Base-by-base conservation (phyloP, 2,113 vertebrate genomes). In the Phrynosoma platyrhinos region DNA sequence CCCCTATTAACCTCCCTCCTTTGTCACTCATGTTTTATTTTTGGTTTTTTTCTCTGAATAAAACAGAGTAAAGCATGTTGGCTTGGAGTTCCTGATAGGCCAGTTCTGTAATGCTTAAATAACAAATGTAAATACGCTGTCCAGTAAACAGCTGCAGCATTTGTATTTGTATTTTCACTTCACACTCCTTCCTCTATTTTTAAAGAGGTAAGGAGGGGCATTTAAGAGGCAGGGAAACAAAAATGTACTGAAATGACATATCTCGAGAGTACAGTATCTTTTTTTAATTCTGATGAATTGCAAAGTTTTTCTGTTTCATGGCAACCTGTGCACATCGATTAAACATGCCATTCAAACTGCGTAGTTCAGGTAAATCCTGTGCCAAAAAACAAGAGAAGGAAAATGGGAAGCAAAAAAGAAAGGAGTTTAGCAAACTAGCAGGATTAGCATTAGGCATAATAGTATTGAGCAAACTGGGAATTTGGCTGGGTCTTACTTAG, bases 281-380 rank as follows among this genome's bases (percentile, higher is more conserved):
- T 64, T 64, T 93, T 93, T 91, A 94, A 90, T 75, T 58, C 89
- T 47, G 77, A 69, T 86, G 89, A 90, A 88, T 85, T 93, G 69
- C 68, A 66, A 84, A 90, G 89, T 95, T 95, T 93, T 95, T 79
- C 90, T 91, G 12, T 92, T 90, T 93, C 95, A 92, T 94, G 90
- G 94, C 91, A 95, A 94, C 94, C 5, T 80, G 89, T 90, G 68
- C 83, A 83, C 84, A 91, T 79, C 91, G 79, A 88, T 80, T 86
- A 91, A 75, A 20, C 84, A 47, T 87, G 85, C 86, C 42, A 80
- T 74, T 16, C 2, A 47, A 21, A 69, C 87, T 58, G 84, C 66
- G 1, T 14, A 27, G 40, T 90, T 91, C 94, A 94, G 94, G 94
- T 95, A 72, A 95, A 69, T 32, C 14, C 47, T 16, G 27, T 90